Percentiles rank a stretch among this genome's conserved stretches.
These are phyloP conservation scores for Tamias sibiricus DNA, from an alignment of 2,113 vertebrate species.

Conservation along the genomic window DNA sequence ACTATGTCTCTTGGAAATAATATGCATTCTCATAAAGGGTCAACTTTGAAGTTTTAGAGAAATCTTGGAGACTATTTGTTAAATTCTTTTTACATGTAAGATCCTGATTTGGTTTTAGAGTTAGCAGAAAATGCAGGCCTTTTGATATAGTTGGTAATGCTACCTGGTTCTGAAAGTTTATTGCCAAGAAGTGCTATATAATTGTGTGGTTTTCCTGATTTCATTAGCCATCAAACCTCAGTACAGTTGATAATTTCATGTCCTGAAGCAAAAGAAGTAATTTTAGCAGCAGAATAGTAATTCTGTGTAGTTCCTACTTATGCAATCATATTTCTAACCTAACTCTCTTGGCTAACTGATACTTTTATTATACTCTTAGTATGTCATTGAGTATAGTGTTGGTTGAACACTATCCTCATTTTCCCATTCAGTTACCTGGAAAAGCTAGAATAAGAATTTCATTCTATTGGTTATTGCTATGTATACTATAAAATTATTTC, in stretches of 20 bases:
- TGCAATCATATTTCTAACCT: background rate
- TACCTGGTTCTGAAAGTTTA: background rate
- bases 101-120: background rate
- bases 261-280: slow-evolving; percentile 46
- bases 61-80: background rate
- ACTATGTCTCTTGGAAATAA: background rate
- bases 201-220: slow-evolving; percentile 16
- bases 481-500: slow-evolving; percentile 34
- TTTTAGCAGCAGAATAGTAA: slow-evolving; percentile 23
- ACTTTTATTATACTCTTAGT: slow-evolving; percentile 11
- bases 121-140: background rate
- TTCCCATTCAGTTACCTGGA: background rate
- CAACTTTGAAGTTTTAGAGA: slow-evolving; percentile 26
- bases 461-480: background rate
- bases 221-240: slow-evolving; percentile 32
- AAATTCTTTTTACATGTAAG: slow-evolving; percentile 20
- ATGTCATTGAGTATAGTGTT: background rate
- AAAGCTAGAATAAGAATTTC: slow-evolving; percentile 28
- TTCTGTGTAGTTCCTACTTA: background rate
- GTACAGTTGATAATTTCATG: slow-evolving; percentile 42
- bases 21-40: background rate
- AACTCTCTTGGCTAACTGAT: background rate
- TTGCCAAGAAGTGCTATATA: slow-evolving; percentile 4
- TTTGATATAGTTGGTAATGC: slow-evolving; percentile 10
- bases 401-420: background rate